Evolutionary conservation across 2,797 vertebrate species (phyloP), one percentile per base, ranked within the genome.

Genomic region (Poeciliopsis paucimaculata): DNA sequence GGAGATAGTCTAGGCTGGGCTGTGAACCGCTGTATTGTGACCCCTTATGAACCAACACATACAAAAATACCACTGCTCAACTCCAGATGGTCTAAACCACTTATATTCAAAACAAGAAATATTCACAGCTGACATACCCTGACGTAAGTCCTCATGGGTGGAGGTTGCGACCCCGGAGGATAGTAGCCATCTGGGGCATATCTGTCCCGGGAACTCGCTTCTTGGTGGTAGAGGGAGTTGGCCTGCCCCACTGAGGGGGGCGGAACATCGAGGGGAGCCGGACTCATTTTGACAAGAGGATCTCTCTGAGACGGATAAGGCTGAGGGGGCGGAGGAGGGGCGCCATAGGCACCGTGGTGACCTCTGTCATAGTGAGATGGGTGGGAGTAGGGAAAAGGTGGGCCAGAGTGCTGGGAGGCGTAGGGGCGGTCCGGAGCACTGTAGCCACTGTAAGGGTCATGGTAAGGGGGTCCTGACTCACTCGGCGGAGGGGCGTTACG

Each of bases 1-100:
- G 98, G 81, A 99, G 95, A 79, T 99, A 98, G 75, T 98, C 98
- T 77, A 99, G 95, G 88, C 97, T 99, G 79, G 96, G 96, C 90
- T 98, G 98, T 36, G 96, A 91, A 60, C 94, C 41, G 4, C 93
- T 89, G 76, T 96, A 97, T 26, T 95, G 73, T 53, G 91, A 92
- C 7, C 97, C 97, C 97, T 97, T 46, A 66, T 9, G 85, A 26
- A 81, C 46, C 72, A 28, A 85, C 26, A 77, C 0, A 84, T 2
- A 28, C 1, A 86, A 6, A 45, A 39, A 72, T 53, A 76, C 39
- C 68, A 34, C 7, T 82, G 60, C 16, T 76, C 2, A 55, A 64
- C 57, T 51, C 5, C 23, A 36, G 3, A n/a, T 1, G 62, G 45
- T 70, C 60, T 79, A n/a, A 46, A 10, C 26, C 2, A 12, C 68